A percentile compares a stretch with the other conserved stretches of the same genome.
phyloP scores from a whole-genome alignment of 2,113 vertebrate species.

The Caretta caretta region DNA sequence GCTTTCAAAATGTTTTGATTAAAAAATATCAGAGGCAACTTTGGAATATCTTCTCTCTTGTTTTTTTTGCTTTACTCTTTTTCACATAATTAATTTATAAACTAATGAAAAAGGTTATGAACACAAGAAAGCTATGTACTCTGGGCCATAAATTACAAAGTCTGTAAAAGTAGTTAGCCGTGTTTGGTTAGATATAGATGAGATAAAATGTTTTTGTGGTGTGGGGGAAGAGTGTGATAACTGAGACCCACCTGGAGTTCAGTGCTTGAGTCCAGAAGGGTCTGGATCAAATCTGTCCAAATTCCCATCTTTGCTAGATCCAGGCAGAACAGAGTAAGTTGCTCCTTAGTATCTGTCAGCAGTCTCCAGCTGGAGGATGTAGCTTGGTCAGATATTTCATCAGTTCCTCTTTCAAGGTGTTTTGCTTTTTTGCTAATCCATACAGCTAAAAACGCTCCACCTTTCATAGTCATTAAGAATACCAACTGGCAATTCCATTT shows the following conservation, averaged over 20 bases:
- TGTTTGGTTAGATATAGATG: background rate
- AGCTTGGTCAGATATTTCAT: background rate
- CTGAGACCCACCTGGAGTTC: background rate
- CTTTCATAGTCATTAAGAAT: background rate
- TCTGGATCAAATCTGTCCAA: background rate
- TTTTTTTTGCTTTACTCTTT: background rate
- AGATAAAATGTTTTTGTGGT: background rate
- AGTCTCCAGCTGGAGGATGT: background rate
- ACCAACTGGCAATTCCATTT: accelerated
- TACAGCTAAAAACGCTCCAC: background rate
- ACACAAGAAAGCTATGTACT: background rate
- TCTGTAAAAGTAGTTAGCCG: background rate
- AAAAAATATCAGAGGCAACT: background rate
- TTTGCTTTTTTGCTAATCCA: background rate
- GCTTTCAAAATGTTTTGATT: conserved; percentile 33
- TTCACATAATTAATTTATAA: conserved; percentile 16
- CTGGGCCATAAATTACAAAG: background rate
- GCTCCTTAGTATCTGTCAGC: background rate
- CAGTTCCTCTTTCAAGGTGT: background rate
- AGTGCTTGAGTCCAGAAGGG: background rate
- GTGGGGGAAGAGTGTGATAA: accelerated
- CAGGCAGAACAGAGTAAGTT: background rate
- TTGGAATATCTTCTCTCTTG: background rate
- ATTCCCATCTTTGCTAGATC: background rate
- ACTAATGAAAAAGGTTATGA: conserved; percentile 50